Conservation (phyloP, 2,113 vertebrate species). For the Felis chaus region DNA sequence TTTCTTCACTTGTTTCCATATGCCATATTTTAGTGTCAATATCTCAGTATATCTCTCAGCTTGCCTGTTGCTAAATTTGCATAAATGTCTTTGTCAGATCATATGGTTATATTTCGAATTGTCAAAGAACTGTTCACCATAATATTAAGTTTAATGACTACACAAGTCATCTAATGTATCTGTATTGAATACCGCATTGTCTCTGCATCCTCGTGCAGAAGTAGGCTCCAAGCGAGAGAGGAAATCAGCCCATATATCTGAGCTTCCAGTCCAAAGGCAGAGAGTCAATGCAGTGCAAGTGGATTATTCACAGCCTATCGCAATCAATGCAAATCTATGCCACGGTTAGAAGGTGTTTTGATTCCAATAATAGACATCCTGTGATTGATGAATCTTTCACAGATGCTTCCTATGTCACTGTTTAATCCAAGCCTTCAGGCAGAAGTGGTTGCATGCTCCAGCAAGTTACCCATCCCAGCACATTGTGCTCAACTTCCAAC, state of each 20-base stretch:
- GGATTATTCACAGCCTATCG: conserved; percentile 58
- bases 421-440: conserved; percentile 78
- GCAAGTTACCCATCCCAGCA: neutral
- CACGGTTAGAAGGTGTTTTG: conserved; percentile 75
- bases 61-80: neutral
- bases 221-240: neutral
- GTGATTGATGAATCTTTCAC: conserved; percentile 81
- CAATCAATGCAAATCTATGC: conserved; percentile 80
- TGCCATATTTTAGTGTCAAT: neutral
- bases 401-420: conserved; percentile 77
- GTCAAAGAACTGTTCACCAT: neutral
- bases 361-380: conserved; percentile 80
- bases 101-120: neutral
- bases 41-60: neutral
- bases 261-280: conserved; percentile 45
- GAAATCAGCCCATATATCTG: neutral
- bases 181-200: neutral
- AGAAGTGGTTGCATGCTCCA: conserved; percentile 66
- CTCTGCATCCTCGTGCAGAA: neutral
- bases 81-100: neutral
- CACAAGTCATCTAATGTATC: neutral
- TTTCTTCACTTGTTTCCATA: neutral
- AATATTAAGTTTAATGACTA: neutral
- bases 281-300: neutral
- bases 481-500: conserved; percentile 33